These are phyloP conservation scores for Cyphomyrus plagiostoma DNA, from an alignment of 2,113 vertebrate genomes.

Conservation along the genomic window DNA sequence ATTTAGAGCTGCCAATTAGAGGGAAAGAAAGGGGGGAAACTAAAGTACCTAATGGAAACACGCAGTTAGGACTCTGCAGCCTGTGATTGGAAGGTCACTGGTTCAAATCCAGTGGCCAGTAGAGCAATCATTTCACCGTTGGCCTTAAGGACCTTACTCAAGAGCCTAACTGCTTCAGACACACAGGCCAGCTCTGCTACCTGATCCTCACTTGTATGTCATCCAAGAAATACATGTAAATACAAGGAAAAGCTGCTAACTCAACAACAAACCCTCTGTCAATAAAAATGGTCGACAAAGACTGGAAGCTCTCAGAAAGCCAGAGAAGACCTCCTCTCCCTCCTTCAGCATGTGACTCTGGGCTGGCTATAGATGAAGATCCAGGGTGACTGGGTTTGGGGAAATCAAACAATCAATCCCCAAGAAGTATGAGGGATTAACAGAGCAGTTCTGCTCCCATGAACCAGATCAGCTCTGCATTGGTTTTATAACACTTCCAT, in stretches of 20 bases:
- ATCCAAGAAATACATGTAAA: background rate
- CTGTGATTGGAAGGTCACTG: background rate
- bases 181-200: background rate
- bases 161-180: background rate
- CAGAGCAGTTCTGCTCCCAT: background rate
- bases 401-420: slow-evolving; percentile 43
- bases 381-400: slow-evolving; percentile 68
- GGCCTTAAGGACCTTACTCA: background rate
- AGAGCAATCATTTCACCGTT: background rate
- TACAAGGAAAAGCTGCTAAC: background rate
- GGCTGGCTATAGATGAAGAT: slow-evolving; percentile 81
- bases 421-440: slow-evolving; percentile 51
- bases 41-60: background rate
- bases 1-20: background rate
- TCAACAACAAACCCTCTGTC: background rate
- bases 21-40: background rate
- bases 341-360: slow-evolving; percentile 50
- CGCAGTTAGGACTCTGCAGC: background rate
- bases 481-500: background rate
- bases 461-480: background rate
- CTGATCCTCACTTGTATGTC: background rate
- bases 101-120: background rate
- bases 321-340: slow-evolving; percentile 44
- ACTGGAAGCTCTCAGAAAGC: slow-evolving; percentile 45
- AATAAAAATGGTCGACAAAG: slow-evolving; percentile 31